Evolutionary conservation across 2,888 invertebrate species (phyloP), one percentile per base, ranked within the genome.

Genomic region (Phyllotreta cruciferae): DNA sequence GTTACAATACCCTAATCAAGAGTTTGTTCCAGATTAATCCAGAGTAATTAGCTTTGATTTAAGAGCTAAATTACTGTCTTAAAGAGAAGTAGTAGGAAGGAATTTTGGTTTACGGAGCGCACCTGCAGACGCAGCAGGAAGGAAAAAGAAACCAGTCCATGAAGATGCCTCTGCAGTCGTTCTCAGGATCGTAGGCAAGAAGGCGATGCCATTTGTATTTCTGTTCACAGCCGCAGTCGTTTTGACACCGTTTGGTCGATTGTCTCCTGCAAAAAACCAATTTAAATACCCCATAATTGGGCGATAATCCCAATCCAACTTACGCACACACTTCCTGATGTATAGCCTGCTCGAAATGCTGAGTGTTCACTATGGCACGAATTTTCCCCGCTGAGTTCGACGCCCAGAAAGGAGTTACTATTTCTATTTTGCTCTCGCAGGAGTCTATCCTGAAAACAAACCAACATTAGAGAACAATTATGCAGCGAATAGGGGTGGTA

Each of bases 141-240:
- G 95, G 95, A 80, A 95, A 95, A 71, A 93, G 89, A 83, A 95
- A 94, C 95, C 95, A 96, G 80, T 96, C 95, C 71, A 94, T 93
- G 82, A 96, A 96, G 72, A 96, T 94, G 8, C 95, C 95, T 44
- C 94, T 89, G 78, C 95, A 96, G 77, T 95, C 94, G 82, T 96
- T 94, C 76, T 91, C 90, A 0, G 95, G 95, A 81, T 96, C 95
- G 80, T 94, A 95, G 3, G 95, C 94, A 34, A 96, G 83, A 0
- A 96, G 85, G 0, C 94, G 87, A 81, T 95, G 94, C 64, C 94
- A 87, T 34, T 94, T 89, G 82, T 91, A 95, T 78, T 95, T 94
- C 75, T 96, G 95, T 77, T 96, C 93, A 77, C 93, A 93, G 56
- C 93, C 91, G 76, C 96, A 96, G 74, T 94, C 95, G 3, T 89